Evolutionary conservation across 2,888 invertebrate genomes (phyloP).

Genomic region (Pseudococcus viburni): DNA sequence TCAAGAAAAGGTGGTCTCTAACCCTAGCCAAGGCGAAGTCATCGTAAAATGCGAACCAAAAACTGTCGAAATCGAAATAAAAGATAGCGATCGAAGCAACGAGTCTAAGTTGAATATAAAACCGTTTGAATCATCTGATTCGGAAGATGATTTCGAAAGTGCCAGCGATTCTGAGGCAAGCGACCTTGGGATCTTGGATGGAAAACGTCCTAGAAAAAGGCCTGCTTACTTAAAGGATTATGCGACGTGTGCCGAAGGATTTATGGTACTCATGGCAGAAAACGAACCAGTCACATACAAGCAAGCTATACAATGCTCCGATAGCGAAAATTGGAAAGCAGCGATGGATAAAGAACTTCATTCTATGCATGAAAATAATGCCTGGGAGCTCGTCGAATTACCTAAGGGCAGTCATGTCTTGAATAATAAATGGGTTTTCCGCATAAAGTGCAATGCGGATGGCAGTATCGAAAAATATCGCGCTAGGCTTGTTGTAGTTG

Average conservation of each 20-base stretch:
- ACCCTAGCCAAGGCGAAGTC: too few species aligned
- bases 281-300: slow-evolving; percentile 62
- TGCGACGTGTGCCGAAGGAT: not conserved
- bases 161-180: not conserved
- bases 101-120: not conserved
- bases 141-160: not conserved
- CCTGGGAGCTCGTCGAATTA: slow-evolving; percentile 69
- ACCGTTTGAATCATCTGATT: not conserved
- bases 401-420: slow-evolving; percentile 65
- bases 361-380: slow-evolving; percentile 70
- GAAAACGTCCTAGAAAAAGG: not conserved
- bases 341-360: slow-evolving; percentile 70
- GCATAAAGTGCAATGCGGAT: slow-evolving; percentile 69
- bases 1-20: too few species aligned
- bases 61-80: not conserved
- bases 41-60: too few species aligned
- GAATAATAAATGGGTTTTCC: slow-evolving; percentile 69
- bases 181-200: too few species aligned
- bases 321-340: slow-evolving; percentile 67
- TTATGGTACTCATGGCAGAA: not conserved
- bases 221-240: not conserved
- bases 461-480: slow-evolving; percentile 69
- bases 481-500: slow-evolving; percentile 69
- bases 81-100: not conserved
- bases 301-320: slow-evolving; percentile 61